Evolutionary conservation across 1,140 invertebrate genomes (phyloP).

Genomic region (Drosophila punjabiensis): DNA sequence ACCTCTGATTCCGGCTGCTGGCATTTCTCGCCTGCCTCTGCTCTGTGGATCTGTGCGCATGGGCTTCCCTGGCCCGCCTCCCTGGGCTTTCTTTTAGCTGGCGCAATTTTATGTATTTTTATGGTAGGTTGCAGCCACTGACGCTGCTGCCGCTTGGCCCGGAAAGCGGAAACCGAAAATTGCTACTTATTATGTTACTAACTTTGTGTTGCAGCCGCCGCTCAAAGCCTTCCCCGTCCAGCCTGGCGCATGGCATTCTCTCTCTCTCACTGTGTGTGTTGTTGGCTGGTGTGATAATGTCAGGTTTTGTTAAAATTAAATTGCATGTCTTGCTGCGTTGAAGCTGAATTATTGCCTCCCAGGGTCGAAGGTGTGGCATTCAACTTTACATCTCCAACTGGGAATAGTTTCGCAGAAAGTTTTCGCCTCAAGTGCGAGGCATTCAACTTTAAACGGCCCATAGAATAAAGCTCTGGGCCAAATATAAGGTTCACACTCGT

Average conservation of each 20-base stretch:
- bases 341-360: constrained; percentile 78
- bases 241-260: neutral
- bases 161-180: constrained; percentile 84
- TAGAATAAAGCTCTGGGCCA: constrained; percentile 26
- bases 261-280: constrained; percentile 34
- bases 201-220: constrained; percentile 73
- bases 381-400: constrained; percentile 50
- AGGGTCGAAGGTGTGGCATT: constrained; percentile 67
- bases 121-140: constrained; percentile 77
- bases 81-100: constrained; percentile 68
- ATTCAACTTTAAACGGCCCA: constrained; percentile 46
- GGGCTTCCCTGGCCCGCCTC: constrained; percentile 25
- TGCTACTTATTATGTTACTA: constrained; percentile 84
- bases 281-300: constrained; percentile 81
- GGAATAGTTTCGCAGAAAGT: constrained; percentile 47
- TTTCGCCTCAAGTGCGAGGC: constrained; percentile 28
- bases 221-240: constrained; percentile 3
- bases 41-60: constrained; percentile 15
- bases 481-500: neutral
- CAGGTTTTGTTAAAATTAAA: constrained; percentile 84
- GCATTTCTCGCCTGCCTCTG: constrained; percentile 22
- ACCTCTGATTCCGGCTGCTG: constrained; percentile 43
- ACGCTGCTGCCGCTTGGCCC: constrained; percentile 62
- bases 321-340: constrained; percentile 81
- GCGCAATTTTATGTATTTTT: constrained; percentile 82